A percentile compares a stretch with the other conserved stretches of the same genome.
Conservation (phyloP, 2,888 invertebrate genomes). For the Hoplodrina ambigua region DNA sequence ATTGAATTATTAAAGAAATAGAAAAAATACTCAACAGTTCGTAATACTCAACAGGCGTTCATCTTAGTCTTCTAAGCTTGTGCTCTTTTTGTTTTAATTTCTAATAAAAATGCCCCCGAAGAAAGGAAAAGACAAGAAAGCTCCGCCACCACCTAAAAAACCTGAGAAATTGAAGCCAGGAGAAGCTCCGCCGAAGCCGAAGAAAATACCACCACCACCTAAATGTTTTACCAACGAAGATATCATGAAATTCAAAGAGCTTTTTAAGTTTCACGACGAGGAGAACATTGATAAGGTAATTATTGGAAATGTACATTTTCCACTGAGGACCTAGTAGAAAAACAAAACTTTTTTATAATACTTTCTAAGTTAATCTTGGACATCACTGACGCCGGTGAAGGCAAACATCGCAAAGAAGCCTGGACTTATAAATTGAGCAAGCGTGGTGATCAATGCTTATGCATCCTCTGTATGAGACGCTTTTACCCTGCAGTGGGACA, state of each 20-base stretch:
- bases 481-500: too few relatives aligned
- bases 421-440: too few relatives aligned
- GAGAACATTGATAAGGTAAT: conserved; percentile 82
- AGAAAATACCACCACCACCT: conserved; percentile 84
- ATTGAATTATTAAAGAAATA: background rate
- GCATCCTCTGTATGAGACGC: too few relatives aligned
- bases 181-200: conserved; percentile 79
- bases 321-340: too few relatives aligned
- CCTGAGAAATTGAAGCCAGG: conserved; percentile 49
- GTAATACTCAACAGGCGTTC: background rate
- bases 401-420: too few relatives aligned
- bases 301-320: conserved; percentile 1
- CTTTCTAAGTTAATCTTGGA: too few relatives aligned
- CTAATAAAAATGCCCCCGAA: conserved; percentile 74
- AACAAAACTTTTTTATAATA: too few relatives aligned
- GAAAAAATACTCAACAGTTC: background rate
- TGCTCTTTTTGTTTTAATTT: background rate
- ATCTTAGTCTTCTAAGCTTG: background rate
- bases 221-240: conserved; percentile 82
- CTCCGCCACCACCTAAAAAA: background rate
- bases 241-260: conserved; percentile 77
- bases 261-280: conserved; percentile 81
- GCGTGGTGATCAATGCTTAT: too few relatives aligned
- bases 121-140: conserved; percentile 43
- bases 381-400: too few relatives aligned